Conservation (phyloP, 2,113 vertebrate genomes). For the Gambusia holbrooki region DNA sequence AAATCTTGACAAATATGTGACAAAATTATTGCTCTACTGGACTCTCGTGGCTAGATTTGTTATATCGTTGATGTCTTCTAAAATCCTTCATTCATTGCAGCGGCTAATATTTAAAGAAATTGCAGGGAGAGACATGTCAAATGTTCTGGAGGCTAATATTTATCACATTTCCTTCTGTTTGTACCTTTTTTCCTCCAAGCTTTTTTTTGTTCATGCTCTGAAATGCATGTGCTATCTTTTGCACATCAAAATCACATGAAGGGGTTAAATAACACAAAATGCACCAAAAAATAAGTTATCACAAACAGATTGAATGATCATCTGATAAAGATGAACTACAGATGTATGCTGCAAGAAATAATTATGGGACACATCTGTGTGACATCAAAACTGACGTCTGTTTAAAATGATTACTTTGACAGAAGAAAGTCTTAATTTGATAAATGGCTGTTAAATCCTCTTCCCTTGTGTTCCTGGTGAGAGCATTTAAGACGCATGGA, state of each 20-base stretch:
- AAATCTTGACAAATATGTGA: neutral
- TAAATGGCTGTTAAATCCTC: neutral
- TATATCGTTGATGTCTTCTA: neutral
- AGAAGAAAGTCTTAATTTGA: neutral
- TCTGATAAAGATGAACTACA: neutral
- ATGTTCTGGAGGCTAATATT: neutral
- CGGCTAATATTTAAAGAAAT: neutral
- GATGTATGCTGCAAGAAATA: neutral
- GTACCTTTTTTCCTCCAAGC: neutral
- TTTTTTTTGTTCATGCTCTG: neutral
- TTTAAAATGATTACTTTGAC: neutral
- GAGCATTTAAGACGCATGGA: too few relatives aligned
- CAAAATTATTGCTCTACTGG: neutral
- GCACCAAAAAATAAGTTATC: neutral
- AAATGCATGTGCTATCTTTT: neutral
- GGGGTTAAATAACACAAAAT: neutral
- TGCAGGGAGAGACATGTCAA: neutral
- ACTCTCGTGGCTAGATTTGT: neutral
- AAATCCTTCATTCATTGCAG: constrained; percentile 1
- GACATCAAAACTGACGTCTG: neutral
- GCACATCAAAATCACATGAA: neutral
- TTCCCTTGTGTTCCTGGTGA: neutral
- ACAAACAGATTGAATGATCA: constrained; percentile 4
- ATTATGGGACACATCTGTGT: neutral
- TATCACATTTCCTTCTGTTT: neutral